Evolutionary conservation across 2,888 invertebrate genomes (phyloP), one percentile per base, ranked within the genome.

Genomic region (Caenorhabditis sp.): DNA sequence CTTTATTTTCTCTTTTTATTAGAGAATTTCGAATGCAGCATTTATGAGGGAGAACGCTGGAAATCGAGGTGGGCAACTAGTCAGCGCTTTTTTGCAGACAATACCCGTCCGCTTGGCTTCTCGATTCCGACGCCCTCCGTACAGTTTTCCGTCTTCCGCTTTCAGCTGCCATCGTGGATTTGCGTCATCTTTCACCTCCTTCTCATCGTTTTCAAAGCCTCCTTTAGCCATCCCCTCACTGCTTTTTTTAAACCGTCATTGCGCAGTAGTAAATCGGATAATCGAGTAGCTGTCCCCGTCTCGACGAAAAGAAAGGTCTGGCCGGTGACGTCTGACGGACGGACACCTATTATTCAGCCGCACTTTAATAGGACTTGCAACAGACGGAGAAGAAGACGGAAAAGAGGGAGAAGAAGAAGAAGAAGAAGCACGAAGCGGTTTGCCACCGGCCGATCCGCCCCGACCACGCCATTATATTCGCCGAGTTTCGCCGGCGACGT

Each of bases 361-460:
- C 68, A 68, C 68, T 68, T 59, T 68, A 68, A 68, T 59, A 68
- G 68, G 68, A 68, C 58, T 59, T 59, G 68, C 68, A 58, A 68
- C 68, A 59, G 20, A 41, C 35, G 35, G 35, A 9, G 13, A 35
- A 35, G 35, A 41, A 15, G 8, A 8, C 7, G 20, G n/a, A 39
- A 13, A 39, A 35, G 35, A 35, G 13, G 35, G 35, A 9, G 13
- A 35, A 35, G 35, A 41, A 15, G 8, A 8, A 20, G 20, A 15
- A 39, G 39, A 39, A 39, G 39, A 17, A 17, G 48, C 58, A 58
- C 50, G 66, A 66, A 66, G 66, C 66, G 66, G 66, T 66, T 66
- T 66, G 58, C 66, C 66, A 66, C 50, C 53, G 15, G 27, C 26
- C 41, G 46, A 56, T 41, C 56, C 58, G 48, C 66, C 41, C 37